Evolutionary conservation across 2,113 vertebrate genomes (phyloP), one percentile per base, ranked within the genome.

Genomic region (Tonatia bakeri): DNA sequence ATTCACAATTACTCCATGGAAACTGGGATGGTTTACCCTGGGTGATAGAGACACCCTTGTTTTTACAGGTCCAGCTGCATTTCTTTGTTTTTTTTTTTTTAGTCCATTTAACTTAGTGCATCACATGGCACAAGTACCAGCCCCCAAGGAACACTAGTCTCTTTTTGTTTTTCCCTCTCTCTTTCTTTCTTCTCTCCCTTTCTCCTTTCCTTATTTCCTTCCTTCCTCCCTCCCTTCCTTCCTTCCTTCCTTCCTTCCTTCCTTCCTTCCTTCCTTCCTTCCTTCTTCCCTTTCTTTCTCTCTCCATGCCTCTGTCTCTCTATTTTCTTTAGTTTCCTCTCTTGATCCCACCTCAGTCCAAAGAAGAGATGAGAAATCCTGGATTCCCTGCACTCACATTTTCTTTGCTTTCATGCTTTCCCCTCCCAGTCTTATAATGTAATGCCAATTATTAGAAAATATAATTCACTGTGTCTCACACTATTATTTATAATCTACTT

Each of bases 371-470:
- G n/a, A 87, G 6, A 70, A 95, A 96, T 93, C 11, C 0, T 87
- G 87, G 65, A 81, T 50, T 97, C 14, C 9, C 76, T 38, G 59
- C 16, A 65, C 80, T 43, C 45, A 81, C 28, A 52, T 73, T 96
- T 47, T 96, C 81, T 64, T 90, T 67, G 89, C n/a, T 90, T 97
- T 93, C 64, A 70, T 82, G 52, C 50, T 76, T 75, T 2, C 22
- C 22, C 19, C 4, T 5, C 52, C 77, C 54, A 17, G 9, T 96
- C 47, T 38, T 87, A 31, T 16, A 94, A 87, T 95, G 13, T 94
- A 95, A 97, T 94, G 12, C 2, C 11, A 96, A 20, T 95, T 98
- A 97, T 92, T 97, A 94, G 61, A 97, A 95, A 61, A 93, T 81
- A 64, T 56, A 94, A 96, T 96, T 98, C 76, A 91, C 56, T 85